A percentile compares a stretch with the other conserved stretches of the same genome.
These are phyloP conservation scores for Oncorhynchus kisutch DNA, from an alignment of 2,113 vertebrate genomes.

Conservation along the genomic window DNA sequence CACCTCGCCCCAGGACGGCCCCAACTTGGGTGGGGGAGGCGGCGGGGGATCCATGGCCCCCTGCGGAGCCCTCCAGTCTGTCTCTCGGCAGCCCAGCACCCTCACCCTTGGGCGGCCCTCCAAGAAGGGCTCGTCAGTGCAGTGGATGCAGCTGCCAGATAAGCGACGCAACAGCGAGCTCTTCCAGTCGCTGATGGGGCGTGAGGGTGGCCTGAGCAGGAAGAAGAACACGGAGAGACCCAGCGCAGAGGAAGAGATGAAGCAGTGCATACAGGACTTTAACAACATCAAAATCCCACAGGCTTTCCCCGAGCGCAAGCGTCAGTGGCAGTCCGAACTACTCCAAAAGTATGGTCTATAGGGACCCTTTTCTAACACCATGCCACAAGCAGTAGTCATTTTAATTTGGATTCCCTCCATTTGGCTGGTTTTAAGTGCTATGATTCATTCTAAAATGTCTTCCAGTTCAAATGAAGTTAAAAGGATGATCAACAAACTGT, in stretches of 20 bases:
- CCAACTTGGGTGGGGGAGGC: constrained; percentile 14
- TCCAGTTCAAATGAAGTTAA: too few relatives aligned
- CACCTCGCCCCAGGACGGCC: constrained; percentile 80
- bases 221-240: constrained; percentile 85
- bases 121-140: constrained; percentile 77
- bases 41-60: constrained; percentile 33
- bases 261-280: constrained; percentile 89
- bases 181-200: constrained; percentile 83
- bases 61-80: constrained; percentile 65
- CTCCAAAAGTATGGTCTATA: constrained; percentile 87
- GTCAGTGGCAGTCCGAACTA: constrained; percentile 88
- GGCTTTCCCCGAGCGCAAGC: constrained; percentile 85
- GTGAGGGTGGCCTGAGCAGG: constrained; percentile 82
- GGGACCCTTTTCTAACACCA: constrained; percentile 23
- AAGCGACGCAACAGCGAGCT: constrained; percentile 91
- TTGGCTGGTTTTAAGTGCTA: too few relatives aligned
- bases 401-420: too few relatives aligned
- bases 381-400: too few relatives aligned
- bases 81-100: constrained; percentile 80
- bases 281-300: constrained; percentile 87
- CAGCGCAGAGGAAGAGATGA: constrained; percentile 87
- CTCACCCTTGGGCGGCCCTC: constrained; percentile 84
- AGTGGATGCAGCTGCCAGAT: constrained; percentile 83
- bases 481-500: too few relatives aligned
- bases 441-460: too few relatives aligned